phyloP scores from a whole-genome alignment of 2,113 vertebrate species.

The Brienomyrus brachyistius region DNA sequence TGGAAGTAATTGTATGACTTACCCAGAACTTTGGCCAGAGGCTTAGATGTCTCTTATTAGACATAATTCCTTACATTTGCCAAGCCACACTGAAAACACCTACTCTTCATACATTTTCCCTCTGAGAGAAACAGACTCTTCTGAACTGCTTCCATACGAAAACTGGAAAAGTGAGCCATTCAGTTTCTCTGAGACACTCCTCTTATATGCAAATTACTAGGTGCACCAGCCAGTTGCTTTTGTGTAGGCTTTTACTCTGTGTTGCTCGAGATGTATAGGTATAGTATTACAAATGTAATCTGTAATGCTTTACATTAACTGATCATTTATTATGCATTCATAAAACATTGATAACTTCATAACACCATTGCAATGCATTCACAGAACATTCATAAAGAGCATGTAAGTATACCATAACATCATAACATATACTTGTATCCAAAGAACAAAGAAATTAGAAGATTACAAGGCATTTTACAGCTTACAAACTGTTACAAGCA shows the following conservation, averaged over 20 bases:
- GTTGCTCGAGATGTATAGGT: not conserved
- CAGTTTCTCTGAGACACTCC: conserved; percentile 52
- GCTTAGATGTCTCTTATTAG: conserved; percentile 44
- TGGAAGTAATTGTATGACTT: conserved; percentile 34
- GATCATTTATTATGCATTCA: not conserved
- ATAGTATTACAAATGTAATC: not conserved
- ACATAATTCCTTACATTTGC: conserved; percentile 55
- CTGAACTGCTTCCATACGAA: conserved; percentile 44
- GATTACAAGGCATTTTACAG: not conserved
- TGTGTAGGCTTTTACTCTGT: conserved; percentile 12
- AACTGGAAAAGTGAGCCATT: conserved; percentile 61
- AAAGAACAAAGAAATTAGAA: not conserved
- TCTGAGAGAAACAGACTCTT: conserved; percentile 44
- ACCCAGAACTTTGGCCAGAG: conserved; percentile 59
- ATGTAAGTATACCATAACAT: not conserved
- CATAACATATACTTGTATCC: not conserved
- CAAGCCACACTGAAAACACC: conserved; percentile 36
- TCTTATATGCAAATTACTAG: conserved; percentile 52
- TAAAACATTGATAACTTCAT: not conserved
- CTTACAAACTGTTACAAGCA: not conserved
- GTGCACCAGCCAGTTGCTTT: conserved; percentile 46
- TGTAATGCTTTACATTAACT: not conserved
- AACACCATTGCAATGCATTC: not conserved
- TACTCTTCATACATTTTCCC: conserved; percentile 47
- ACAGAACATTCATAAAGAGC: not conserved